phyloP scores from a whole-genome alignment of 2,797 vertebrate genomes.

The Pterois miles region DNA sequence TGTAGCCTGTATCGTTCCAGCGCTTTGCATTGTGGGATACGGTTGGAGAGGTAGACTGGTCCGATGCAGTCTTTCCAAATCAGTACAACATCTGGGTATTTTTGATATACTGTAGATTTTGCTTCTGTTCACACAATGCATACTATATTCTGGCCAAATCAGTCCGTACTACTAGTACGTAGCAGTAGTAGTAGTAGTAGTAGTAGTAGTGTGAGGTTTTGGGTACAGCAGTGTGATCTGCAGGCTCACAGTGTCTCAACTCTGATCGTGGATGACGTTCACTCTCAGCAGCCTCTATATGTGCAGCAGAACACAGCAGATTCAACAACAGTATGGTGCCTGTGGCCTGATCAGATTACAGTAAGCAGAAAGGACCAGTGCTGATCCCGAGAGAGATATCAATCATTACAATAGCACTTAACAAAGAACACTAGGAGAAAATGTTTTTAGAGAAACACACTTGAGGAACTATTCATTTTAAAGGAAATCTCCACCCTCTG shows the following conservation, averaged over 20 bases:
- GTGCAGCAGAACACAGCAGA: not conserved
- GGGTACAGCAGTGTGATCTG: too few relatives aligned
- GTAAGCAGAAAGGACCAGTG: not conserved
- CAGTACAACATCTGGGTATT: too few relatives aligned
- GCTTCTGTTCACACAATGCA: too few relatives aligned
- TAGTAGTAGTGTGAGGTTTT: too few relatives aligned
- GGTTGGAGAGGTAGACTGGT: too few relatives aligned
- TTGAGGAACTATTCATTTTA: not conserved
- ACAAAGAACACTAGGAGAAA: not conserved
- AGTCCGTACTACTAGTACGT: too few relatives aligned
- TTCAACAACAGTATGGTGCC: not conserved
- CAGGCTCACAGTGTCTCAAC: not conserved
- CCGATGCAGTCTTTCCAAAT: too few relatives aligned
- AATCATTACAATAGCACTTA: not conserved
- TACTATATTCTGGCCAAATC: too few relatives aligned
- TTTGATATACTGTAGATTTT: too few relatives aligned
- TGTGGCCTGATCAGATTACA: not conserved
- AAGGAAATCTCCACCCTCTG: not conserved
- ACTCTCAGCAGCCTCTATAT: not conserved
- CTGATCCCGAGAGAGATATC: not conserved
- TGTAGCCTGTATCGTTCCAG: too few relatives aligned
- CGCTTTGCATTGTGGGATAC: too few relatives aligned
- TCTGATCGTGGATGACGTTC: not conserved
- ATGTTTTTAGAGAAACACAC: not conserved
- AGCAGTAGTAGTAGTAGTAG: too few relatives aligned